A percentile compares a stretch with the other conserved stretches of the same genome.
Conservation (phyloP, 2,113 vertebrate species). For the Pluvialis apricaria region DNA sequence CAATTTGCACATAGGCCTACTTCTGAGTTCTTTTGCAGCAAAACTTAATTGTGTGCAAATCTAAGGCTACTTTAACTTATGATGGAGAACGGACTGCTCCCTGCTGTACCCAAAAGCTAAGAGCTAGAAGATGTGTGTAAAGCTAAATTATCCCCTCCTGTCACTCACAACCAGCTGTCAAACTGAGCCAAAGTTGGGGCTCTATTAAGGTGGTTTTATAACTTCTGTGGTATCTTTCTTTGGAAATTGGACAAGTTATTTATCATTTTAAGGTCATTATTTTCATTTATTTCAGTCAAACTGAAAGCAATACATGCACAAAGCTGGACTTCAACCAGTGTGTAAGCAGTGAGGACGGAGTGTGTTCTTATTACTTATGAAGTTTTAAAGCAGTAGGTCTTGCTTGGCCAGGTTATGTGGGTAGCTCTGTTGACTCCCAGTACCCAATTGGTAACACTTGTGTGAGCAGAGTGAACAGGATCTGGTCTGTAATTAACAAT, state of each 20-base stretch:
- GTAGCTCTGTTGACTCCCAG: not conserved
- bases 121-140: not conserved
- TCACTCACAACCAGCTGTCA: not conserved
- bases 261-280: not conserved
- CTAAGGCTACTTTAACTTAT: not conserved
- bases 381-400: not conserved
- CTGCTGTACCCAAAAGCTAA: not conserved
- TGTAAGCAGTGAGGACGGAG: not conserved
- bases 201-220: not conserved
- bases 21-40: not conserved
- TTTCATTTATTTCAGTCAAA: not conserved
- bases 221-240: not conserved
- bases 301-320: not conserved
- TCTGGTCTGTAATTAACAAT: not conserved
- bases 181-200: not conserved
- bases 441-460: not conserved
- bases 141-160: not conserved
- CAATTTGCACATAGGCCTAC: not conserved
- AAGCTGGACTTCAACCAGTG: not conserved
- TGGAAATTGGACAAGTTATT: not conserved
- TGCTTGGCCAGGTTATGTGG: not conserved
- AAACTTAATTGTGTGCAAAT: not conserved
- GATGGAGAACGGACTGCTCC: not conserved
- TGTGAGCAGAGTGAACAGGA: not conserved
- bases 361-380: not conserved